Conservation (phyloP, 2,113 vertebrate genomes). For the Entomyzon cyanotis region DNA sequence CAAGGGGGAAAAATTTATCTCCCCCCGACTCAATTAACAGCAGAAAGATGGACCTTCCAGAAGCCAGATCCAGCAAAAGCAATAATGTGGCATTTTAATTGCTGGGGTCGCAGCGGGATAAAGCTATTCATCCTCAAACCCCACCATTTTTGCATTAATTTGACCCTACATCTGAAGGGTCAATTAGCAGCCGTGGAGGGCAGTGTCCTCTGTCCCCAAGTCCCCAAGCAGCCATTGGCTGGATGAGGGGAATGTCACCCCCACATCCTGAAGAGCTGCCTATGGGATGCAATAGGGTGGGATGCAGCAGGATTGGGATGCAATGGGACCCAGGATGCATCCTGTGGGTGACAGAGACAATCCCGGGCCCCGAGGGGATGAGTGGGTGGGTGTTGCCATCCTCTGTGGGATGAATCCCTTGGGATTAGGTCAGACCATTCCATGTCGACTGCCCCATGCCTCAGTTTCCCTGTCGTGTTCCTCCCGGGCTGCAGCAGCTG, state of each 20-base stretch:
- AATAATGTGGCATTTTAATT: neutral
- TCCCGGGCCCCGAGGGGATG: neutral
- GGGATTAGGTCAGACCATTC: neutral
- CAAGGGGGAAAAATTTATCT: fast-evolving
- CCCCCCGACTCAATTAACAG: neutral
- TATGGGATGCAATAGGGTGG: neutral
- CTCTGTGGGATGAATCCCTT: neutral
- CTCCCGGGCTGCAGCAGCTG: neutral
- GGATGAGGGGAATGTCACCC: neutral
- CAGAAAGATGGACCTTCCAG: neutral
- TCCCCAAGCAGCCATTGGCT: no score
- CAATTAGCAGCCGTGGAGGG: fast-evolving
- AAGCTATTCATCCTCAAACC: neutral
- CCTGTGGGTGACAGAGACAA: neutral
- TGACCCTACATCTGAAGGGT: neutral
- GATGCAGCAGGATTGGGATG: fast-evolving
- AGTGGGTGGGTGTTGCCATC: fast-evolving
- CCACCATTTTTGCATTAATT: neutral
- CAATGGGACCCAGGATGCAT: fast-evolving
- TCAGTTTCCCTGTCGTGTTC: neutral
- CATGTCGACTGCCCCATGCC: fast-evolving
- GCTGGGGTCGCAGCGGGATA: fast-evolving
- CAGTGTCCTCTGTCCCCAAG: neutral
- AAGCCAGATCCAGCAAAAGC: fast-evolving
- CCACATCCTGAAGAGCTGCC: neutral